Evolutionary conservation across 2,797 vertebrate species (phyloP).

Genomic region (Rhynchotus rufescens): DNA sequence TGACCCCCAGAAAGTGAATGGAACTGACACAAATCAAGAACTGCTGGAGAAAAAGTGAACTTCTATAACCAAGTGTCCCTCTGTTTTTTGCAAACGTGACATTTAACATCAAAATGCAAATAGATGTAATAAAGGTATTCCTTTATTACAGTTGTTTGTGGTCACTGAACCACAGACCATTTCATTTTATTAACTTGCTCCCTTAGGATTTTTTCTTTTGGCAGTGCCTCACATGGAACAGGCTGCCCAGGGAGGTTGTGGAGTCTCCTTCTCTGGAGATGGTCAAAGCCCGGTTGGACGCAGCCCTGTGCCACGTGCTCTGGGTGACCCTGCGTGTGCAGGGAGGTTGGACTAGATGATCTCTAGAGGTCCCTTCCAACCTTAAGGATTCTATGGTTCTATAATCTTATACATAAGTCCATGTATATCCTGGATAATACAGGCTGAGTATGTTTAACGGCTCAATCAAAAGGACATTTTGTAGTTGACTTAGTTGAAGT

Average conservation of each 20-base stretch:
- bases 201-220: background rate
- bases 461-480: background rate
- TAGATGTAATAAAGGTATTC: background rate
- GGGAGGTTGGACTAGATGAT: too few relatives aligned
- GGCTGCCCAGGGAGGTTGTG: too few relatives aligned
- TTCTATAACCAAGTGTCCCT: background rate
- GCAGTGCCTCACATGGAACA: background rate
- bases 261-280: too few relatives aligned
- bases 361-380: too few relatives aligned
- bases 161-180: background rate
- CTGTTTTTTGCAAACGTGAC: background rate
- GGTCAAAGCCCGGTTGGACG: too few relatives aligned
- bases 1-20: background rate
- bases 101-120: too few relatives aligned
- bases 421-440: background rate
- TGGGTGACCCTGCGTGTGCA: too few relatives aligned
- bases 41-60: background rate
- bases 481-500: background rate
- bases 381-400: too few relatives aligned
- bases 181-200: background rate
- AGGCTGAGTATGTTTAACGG: background rate
- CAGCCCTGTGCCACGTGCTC: too few relatives aligned
- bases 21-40: background rate
- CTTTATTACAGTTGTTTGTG: conserved; percentile 17
- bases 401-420: too few relatives aligned